Conservation (phyloP, 2,797 vertebrate species). For the Rhinoraja longicauda region DNA sequence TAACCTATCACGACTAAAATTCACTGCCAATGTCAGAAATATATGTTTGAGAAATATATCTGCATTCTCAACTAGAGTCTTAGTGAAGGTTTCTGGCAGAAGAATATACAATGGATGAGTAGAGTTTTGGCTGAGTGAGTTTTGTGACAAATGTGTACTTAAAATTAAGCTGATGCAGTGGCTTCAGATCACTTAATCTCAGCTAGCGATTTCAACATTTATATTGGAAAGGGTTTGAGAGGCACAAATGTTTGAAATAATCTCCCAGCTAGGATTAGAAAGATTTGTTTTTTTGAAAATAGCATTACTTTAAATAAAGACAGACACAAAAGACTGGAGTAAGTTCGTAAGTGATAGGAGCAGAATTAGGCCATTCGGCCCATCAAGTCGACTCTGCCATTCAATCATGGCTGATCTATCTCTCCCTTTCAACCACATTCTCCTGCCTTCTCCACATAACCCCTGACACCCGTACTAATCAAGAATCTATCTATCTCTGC, state of each 20-base stretch:
- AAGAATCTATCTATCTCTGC: too few relatives aligned
- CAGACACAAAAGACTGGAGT: too few relatives aligned
- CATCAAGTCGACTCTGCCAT: too few relatives aligned
- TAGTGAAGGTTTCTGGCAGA: neutral
- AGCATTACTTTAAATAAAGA: too few relatives aligned
- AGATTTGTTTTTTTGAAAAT: neutral
- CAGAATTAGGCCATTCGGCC: too few relatives aligned
- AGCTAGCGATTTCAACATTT: neutral
- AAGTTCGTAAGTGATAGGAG: too few relatives aligned
- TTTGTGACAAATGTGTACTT: neutral
- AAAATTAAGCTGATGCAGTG: neutral
- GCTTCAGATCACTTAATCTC: too few relatives aligned
- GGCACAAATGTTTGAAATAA: neutral
- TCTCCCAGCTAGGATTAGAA: neutral
- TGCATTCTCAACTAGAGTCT: neutral
- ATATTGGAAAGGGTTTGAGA: neutral
- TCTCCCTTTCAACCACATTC: too few relatives aligned
- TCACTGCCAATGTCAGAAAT: neutral
- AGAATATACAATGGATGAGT: neutral
- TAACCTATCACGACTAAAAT: constrained; percentile 36
- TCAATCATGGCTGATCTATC: too few relatives aligned
- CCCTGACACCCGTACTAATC: too few relatives aligned
- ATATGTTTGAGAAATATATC: neutral
- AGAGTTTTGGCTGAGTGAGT: neutral
- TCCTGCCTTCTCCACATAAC: too few relatives aligned